Conservation (phyloP, 2,888 invertebrate species). For the Belgica antarctica region DNA sequence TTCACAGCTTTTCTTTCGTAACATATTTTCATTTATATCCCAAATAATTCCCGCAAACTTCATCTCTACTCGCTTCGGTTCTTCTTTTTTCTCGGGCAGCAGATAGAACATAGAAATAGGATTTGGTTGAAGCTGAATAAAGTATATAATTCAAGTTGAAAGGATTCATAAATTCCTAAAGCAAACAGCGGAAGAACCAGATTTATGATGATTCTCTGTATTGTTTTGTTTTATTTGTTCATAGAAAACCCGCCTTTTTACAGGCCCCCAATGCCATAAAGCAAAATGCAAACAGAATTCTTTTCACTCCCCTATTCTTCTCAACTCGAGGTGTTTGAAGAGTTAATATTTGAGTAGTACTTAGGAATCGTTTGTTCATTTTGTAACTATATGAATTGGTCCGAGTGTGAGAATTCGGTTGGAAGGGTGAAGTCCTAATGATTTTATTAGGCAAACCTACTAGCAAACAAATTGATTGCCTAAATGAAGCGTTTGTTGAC, state of each 20-base stretch:
- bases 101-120: constrained; percentile 15
- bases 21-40: not conserved
- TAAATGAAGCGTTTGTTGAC: no score
- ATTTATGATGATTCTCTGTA: constrained; percentile 40
- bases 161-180: constrained; percentile 39
- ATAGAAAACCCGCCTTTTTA: constrained; percentile 21
- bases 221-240: constrained; percentile 41
- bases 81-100: no score
- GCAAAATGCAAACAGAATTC: constrained; percentile 31
- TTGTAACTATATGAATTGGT: no score
- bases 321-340: not conserved
- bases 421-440: no score
- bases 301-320: not conserved
- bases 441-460: no score
- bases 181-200: constrained; percentile 39
- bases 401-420: no score
- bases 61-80: not conserved
- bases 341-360: constrained; percentile 9
- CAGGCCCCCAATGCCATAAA: constrained; percentile 29
- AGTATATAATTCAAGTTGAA: constrained; percentile 41
- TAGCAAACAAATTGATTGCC: no score
- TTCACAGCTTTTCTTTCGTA: not conserved
- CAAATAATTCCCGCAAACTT: not conserved
- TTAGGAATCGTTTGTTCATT: no score
- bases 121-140: constrained; percentile 41